Evolutionary conservation across 2,888 invertebrate species (phyloP), one percentile per base, ranked within the genome.

Genomic region (Mesodorylaimus sp.): DNA sequence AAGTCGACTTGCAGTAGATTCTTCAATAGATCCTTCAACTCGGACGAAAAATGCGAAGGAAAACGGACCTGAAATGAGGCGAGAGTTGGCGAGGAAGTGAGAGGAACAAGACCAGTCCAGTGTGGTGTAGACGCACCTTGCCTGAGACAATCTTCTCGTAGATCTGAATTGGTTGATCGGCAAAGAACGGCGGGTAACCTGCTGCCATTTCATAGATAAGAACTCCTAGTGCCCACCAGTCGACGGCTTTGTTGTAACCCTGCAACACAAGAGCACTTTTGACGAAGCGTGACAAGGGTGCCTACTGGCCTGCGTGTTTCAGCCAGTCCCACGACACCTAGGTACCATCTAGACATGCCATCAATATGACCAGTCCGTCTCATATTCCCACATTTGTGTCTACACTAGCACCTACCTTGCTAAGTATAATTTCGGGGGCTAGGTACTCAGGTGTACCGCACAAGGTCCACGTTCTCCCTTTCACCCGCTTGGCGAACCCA

Each of bases 191-290:
- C 56, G 97, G 95, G 73, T 97, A 97, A 21, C 97, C 97, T 49
- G 91, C 91, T 48, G 89, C 88, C 91, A 93, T 93, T 75, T 93
- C 91, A 69, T 91, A 93, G 45, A 93, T 87, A 53, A 87, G 75
- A 3, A 91, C 89, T n/a, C 91, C 91, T n/a, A 99, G 77, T 37
- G 95, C 95, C 95, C 95, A 97, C 95, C 95, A 97, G 68, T 97
- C 95, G 41, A 97, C 95, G 21, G 95, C 95, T 70, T 93, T 93
- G 74, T 93, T 95, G 73, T 95, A 95, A 53, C 76, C 76, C 73
- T 75, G 56, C 16, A 62, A 58, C n/a, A n/a, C n/a, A n/a, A n/a
- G n/a, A n/a, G n/a, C n/a, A n/a, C n/a, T n/a, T n/a, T n/a, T n/a
- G n/a, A n/a, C n/a, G n/a, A n/a, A n/a, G n/a, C n/a, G n/a, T n/a